Percentiles rank a stretch among this genome's conserved stretches.
These are phyloP conservation scores for Erythrolamprus reginae DNA, from an alignment of 2,113 vertebrate species.

Conservation along the genomic window DNA sequence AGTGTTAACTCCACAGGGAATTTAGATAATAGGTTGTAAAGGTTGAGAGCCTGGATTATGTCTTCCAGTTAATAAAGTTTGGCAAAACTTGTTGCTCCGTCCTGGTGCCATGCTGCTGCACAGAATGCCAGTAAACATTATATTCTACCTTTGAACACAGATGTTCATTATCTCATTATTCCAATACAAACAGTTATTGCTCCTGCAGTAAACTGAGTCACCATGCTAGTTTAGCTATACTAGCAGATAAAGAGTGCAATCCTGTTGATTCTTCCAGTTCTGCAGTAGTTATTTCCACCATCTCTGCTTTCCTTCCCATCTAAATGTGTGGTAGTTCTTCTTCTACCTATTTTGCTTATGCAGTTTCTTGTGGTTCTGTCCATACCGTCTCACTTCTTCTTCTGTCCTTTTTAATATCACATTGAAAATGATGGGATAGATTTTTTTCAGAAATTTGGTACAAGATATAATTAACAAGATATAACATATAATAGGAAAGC, in stretches of 20 bases:
- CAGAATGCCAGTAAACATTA: constrained; percentile 41
- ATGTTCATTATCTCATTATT: constrained; percentile 54
- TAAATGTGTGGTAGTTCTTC: neutral
- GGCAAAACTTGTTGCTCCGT: neutral
- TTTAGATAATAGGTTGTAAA: constrained; percentile 23
- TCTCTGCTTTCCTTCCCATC: neutral
- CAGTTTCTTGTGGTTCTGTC: neutral
- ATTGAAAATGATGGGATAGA: neutral
- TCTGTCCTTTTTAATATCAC: neutral
- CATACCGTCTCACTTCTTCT: neutral
- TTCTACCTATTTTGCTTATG: neutral
- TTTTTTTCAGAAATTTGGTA: neutral
- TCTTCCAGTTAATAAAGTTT: constrained; percentile 21
- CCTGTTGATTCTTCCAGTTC: neutral
- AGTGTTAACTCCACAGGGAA: constrained; percentile 55
- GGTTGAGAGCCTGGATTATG: constrained; percentile 6
- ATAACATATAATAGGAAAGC: too few relatives aligned
- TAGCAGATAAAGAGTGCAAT: neutral
- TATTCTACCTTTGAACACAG: constrained; percentile 46
- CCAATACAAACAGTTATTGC: constrained; percentile 56
- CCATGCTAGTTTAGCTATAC: neutral
- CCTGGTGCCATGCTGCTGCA: constrained; percentile 23
- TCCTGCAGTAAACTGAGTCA: constrained; percentile 35
- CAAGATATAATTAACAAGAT: too few relatives aligned
- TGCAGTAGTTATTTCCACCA: neutral